phyloP scores from a whole-genome alignment of 1,140 invertebrate genomes.

The Drosophila lacteicornis region DNA sequence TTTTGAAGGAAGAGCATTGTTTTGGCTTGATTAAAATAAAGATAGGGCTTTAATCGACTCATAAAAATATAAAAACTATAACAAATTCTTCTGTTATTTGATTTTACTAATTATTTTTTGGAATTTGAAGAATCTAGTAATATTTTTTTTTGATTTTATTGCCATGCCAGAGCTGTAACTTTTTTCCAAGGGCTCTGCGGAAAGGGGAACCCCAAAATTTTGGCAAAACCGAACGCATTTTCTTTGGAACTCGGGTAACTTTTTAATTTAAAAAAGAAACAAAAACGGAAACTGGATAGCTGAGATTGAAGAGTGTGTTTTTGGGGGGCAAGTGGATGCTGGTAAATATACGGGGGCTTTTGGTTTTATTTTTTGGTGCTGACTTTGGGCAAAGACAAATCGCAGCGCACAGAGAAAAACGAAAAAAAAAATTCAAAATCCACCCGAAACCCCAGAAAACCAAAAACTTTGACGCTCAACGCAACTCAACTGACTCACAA shows the following conservation, averaged over 20 bases:
- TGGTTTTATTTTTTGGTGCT: background rate
- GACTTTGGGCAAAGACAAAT: conserved; percentile 39
- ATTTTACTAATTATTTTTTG: too few species aligned
- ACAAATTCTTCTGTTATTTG: too few species aligned
- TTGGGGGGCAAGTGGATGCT: conserved; percentile 6
- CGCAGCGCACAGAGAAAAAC: background rate
- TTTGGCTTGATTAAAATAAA: too few species aligned
- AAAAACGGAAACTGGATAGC: conserved; percentile 19
- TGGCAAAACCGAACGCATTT: conserved; percentile 31
- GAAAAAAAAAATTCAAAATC: background rate
- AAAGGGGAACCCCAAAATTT: background rate
- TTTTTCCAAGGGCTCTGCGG: background rate
- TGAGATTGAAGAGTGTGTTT: conserved; percentile 13
- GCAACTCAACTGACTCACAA: conserved; percentile 71
- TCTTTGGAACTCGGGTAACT: conserved; percentile 53
- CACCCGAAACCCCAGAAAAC: conserved; percentile 13
- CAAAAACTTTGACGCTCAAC: conserved; percentile 38
- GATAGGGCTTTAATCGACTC: too few species aligned
- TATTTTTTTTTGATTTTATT: background rate
- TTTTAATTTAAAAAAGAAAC: conserved; percentile 71
- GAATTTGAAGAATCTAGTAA: too few species aligned
- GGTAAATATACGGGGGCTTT: conserved; percentile 13
- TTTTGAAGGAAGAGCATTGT: too few species aligned
- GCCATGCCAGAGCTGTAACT: conserved; percentile 7
- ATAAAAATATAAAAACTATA: too few species aligned